Evolutionary conservation across 2,113 vertebrate genomes (phyloP).

Genomic region (Pelecanus crispus): DNA sequence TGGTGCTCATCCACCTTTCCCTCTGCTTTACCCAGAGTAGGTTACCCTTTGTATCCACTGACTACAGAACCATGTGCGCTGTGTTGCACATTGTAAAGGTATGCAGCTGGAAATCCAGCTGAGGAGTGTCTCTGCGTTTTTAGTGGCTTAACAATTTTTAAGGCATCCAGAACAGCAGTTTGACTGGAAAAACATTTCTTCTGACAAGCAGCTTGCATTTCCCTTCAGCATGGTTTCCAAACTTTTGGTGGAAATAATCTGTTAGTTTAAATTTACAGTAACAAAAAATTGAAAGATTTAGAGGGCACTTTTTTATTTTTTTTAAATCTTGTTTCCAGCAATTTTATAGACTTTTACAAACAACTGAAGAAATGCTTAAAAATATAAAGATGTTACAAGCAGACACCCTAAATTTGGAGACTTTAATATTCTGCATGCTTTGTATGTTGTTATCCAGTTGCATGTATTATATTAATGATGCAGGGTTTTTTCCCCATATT

Average conservation of each 20-base stretch:
- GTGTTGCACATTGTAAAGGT: background rate
- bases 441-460: rapidly evolving
- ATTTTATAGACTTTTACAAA: background rate
- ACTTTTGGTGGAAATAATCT: background rate
- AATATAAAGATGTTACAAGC: background rate
- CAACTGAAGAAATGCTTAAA: background rate
- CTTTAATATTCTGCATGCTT: background rate
- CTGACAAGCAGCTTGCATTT: background rate
- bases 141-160: background rate
- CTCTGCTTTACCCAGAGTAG: background rate
- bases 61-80: rapidly evolving
- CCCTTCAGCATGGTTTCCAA: background rate
- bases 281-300: background rate
- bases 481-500: rapidly evolving
- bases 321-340: rapidly evolving
- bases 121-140: rapidly evolving
- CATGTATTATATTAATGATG: rapidly evolving
- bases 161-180: background rate
- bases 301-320: background rate
- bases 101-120: background rate
- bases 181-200: background rate
- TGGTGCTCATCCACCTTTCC: background rate
- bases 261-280: background rate
- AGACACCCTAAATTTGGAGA: background rate
- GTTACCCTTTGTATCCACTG: background rate